Evolutionary conservation across 1,140 invertebrate species (phyloP).

Genomic region (Neoseiulus cucumeris): DNA sequence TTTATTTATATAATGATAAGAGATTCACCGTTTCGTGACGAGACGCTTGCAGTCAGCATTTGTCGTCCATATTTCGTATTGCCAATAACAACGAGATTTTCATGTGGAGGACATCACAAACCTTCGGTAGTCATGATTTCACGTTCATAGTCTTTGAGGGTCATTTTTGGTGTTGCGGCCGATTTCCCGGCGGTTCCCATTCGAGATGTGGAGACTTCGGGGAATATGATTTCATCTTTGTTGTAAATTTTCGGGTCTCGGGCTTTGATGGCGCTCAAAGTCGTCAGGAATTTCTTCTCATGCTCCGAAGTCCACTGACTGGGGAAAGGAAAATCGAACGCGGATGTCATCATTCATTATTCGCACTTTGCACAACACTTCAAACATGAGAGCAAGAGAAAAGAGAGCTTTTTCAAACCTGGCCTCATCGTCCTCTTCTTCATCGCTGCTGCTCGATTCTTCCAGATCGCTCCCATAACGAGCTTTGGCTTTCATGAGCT

Average conservation of each 20-base stretch:
- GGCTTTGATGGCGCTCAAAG: constrained; percentile 32
- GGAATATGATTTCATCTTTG: constrained; percentile 26
- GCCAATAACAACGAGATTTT: no score
- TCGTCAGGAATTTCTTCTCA: constrained; percentile 31
- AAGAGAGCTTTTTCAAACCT: background rate
- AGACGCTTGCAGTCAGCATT: no score
- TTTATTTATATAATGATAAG: background rate
- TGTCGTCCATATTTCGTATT: no score
- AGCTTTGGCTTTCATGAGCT: constrained; percentile 59
- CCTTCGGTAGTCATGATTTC: constrained; percentile 30
- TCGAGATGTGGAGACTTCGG: constrained; percentile 16
- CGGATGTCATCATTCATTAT: no score
- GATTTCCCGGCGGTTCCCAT: constrained; percentile 21
- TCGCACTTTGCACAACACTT: no score
- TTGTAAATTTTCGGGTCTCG: constrained; percentile 35
- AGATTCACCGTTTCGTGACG: background rate
- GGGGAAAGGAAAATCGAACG: no score
- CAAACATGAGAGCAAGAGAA: background rate
- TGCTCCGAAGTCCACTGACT: constrained; percentile 6
- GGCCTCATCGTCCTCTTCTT: constrained; percentile 23
- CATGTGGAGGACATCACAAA: background rate
- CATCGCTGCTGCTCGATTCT: constrained; percentile 23
- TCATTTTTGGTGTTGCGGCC: constrained; percentile 24
- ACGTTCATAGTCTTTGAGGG: constrained; percentile 32
- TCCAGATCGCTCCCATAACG: constrained; percentile 40